Evolutionary conservation across 2,797 vertebrate species (phyloP).

Genomic region (Clamator glandarius): DNA sequence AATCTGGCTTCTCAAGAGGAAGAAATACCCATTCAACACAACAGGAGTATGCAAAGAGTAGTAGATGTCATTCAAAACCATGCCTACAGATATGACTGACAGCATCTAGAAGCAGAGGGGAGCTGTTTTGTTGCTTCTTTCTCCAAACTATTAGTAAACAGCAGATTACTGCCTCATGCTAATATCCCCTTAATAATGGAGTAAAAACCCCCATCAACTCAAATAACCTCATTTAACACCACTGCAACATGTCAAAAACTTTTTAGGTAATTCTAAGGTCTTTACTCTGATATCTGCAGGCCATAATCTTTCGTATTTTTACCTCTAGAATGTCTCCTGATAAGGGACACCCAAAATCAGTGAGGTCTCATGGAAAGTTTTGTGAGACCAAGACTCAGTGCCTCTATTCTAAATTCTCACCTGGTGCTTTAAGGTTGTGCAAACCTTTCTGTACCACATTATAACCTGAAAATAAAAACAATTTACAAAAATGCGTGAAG

Average conservation of each 20-base stretch:
- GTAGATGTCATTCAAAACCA: neutral
- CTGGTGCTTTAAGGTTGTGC: neutral
- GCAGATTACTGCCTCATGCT: neutral
- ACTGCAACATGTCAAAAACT: neutral
- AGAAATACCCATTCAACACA: neutral
- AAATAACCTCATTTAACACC: neutral
- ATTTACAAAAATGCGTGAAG: neutral
- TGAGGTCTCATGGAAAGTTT: neutral
- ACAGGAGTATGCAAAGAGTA: neutral
- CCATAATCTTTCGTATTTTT: neutral
- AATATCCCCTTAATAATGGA: neutral
- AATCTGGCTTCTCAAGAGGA: neutral
- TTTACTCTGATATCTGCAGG: neutral
- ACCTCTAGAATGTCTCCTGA: neutral
- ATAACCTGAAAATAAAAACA: neutral
- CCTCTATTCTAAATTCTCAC: neutral
- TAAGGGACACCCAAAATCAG: neutral
- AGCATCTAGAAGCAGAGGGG: neutral
- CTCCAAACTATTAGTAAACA: neutral
- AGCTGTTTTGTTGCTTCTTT: neutral
- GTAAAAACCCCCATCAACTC: neutral
- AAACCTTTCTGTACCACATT: neutral
- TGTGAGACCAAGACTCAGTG: neutral
- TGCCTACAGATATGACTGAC: neutral
- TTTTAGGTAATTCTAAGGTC: neutral